Evolutionary conservation across 2,888 invertebrate genomes (phyloP).

Genomic region (Macrostomum cliftonense): DNA sequence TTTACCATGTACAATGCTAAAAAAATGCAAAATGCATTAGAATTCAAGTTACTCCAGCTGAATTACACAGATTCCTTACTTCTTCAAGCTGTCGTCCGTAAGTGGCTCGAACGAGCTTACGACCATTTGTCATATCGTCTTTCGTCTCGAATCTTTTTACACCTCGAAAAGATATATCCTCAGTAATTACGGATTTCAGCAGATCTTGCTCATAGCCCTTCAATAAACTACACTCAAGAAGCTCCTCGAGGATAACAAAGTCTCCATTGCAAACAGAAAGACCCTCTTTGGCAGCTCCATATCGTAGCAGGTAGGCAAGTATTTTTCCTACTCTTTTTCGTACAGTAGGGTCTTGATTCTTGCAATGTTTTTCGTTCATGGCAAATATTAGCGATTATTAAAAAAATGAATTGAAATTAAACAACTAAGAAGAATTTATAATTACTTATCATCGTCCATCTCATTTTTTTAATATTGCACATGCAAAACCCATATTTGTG

Average conservation of each 20-base stretch:
- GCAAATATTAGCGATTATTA: not conserved
- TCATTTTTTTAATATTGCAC: not conserved
- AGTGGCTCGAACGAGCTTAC: constrained; percentile 19
- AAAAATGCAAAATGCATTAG: too few species aligned
- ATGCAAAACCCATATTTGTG: not conserved
- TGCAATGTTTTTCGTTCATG: too few species aligned
- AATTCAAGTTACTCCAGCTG: too few species aligned
- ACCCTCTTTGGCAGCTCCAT: constrained; percentile 26
- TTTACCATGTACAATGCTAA: not conserved
- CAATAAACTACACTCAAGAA: constrained; percentile 19
- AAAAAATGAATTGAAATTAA: too few species aligned
- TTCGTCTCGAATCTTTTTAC: constrained; percentile 20
- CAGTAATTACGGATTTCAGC: constrained; percentile 17
- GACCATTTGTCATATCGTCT: constrained; percentile 14
- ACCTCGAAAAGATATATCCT: constrained; percentile 18
- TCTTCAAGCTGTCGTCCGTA: constrained; percentile 23
- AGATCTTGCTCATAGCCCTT: constrained; percentile 18
- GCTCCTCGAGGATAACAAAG: constrained; percentile 20
- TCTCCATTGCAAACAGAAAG: constrained; percentile 21
- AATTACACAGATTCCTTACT: too few species aligned
- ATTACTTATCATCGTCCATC: not conserved
- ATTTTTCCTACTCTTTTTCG: constrained; percentile 17
- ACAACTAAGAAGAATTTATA: too few species aligned
- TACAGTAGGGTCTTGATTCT: too few species aligned
- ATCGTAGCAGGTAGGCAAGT: constrained; percentile 24